phyloP scores from a whole-genome alignment of 2,797 vertebrate species.

The Allobates femoralis region DNA sequence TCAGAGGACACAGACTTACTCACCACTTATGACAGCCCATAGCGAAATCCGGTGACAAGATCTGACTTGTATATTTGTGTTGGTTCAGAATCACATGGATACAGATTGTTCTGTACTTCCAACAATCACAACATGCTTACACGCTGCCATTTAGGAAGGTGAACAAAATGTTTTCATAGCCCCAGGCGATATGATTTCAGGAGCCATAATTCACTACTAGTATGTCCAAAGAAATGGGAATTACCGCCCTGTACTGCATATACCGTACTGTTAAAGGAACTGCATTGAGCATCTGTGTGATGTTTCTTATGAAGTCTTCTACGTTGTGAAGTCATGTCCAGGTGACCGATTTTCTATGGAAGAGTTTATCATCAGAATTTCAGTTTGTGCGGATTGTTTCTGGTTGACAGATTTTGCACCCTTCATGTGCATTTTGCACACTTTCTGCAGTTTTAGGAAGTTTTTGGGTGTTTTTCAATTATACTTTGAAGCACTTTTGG shows the following conservation, averaged over 20 bases:
- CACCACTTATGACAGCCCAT: background rate
- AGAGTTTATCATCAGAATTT: background rate
- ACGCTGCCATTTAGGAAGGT: conserved; percentile 17
- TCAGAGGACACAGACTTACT: background rate
- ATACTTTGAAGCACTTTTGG: background rate
- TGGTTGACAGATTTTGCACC: background rate
- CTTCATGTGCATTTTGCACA: background rate
- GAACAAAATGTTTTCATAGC: conserved; percentile 13
- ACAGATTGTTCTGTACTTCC: conserved; percentile 20
- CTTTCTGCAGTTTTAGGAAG: background rate
- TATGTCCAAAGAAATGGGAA: background rate
- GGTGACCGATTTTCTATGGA: background rate
- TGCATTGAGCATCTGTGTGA: background rate
- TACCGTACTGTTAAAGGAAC: background rate
- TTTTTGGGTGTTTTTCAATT: background rate
- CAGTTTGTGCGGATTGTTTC: background rate
- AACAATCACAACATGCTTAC: background rate
- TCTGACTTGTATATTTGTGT: conserved; percentile 27
- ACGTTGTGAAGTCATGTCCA: background rate
- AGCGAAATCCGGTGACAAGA: conserved; percentile 7
- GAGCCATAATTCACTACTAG: background rate
- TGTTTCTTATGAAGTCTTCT: background rate
- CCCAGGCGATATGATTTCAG: background rate
- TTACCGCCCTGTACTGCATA: background rate
- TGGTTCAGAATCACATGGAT: conserved; percentile 16